Base-by-base conservation (phyloP, 2,888 invertebrate species). In the Disparrhopalites patrizii region DNA sequence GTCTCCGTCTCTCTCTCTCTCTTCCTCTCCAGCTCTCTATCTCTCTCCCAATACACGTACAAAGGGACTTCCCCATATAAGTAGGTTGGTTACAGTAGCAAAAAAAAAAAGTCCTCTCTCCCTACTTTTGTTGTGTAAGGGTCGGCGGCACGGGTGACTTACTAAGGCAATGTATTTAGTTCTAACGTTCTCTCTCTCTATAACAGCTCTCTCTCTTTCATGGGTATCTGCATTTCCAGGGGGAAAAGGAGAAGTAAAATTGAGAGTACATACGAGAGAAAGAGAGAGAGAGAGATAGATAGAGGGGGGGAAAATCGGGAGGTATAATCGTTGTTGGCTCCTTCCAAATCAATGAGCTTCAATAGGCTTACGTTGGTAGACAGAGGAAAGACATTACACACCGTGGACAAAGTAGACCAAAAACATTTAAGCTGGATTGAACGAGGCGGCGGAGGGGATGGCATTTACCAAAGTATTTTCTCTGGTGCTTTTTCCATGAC, bases 261-360 rank as follows among this genome's bases (percentile, higher is more conserved):
- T n/a, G n/a, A n/a, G n/a, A n/a, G n/a, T n/a, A n/a, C n/a, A n/a
- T n/a, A n/a, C n/a, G n/a, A n/a, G n/a, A n/a, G n/a, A n/a, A n/a
- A n/a, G n/a, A n/a, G n/a, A n/a, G n/a, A n/a, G n/a, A n/a, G n/a
- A n/a, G n/a, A n/a, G n/a, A n/a, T n/a, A n/a, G n/a, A n/a, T n/a
- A n/a, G n/a, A n/a, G 47, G 13, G 23, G 25, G 20, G 10, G 47
- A 47, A 47, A 47, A 18, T 23, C 20, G 18, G 47, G 25, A 10
- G 23, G 47, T 20, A 25, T 47, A 47, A 47, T 47, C 47, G 18
- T 23, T 47, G 23, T 40, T 58, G 47, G 58, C 33, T 61, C 50
- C 31, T 61, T 61, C 60, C 47, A 47, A 47, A 61, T 51, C 47
- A 61, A 28, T 61, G 60, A 50, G 31, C 31, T 28, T 61, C 31